Base-by-base conservation (phyloP, 2,888 invertebrate genomes). In the Adela reaumurella region DNA sequence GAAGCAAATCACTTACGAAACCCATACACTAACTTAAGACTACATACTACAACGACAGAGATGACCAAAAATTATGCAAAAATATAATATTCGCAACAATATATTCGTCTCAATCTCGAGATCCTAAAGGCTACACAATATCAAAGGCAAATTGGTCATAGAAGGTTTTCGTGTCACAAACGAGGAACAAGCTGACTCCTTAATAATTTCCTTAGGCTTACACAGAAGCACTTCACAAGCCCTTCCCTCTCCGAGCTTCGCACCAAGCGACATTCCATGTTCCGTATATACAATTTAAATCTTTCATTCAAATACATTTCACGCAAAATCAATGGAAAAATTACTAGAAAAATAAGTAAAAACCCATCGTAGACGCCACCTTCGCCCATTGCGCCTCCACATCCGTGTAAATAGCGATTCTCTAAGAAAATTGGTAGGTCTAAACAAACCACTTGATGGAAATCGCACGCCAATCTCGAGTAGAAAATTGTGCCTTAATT, bases 61-160 rank as follows among this genome's bases (percentile, higher is more conserved):
- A 74, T 73, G 68, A 74, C 74, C 74, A 81, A 76, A n/a, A 65
- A 66, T 74, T 78, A 81, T 71, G 76, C 72, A 80, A 78, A 74
- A 69, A 69, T 72, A 68, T 64, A 69, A 62, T 61, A 65, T 70
- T 67, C 63, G 64, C 72, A 67, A 65, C 68, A 70, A 70, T 70
- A 71, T 70, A 77, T 76, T 72, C 57, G 60, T 73, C 64, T 65
- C 69, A 69, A 72, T 76, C 63, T 65, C 67, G 71, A 70, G 61
- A 61, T 59, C 68, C 71, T 74, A 73, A 69, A 74, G 65, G 76
- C 77, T 76, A 74, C 78, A 74, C 70, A 77, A 78, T 77, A 74
- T 67, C 69, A 68, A 78, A 79, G 79, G 79, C 78, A 73, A 69
- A 74, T 80, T 80, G 80, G 80, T 80, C 80, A 76, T 71, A 76